Conservation (phyloP, 2,888 invertebrate genomes). For the Cosmopolites sordidus region DNA sequence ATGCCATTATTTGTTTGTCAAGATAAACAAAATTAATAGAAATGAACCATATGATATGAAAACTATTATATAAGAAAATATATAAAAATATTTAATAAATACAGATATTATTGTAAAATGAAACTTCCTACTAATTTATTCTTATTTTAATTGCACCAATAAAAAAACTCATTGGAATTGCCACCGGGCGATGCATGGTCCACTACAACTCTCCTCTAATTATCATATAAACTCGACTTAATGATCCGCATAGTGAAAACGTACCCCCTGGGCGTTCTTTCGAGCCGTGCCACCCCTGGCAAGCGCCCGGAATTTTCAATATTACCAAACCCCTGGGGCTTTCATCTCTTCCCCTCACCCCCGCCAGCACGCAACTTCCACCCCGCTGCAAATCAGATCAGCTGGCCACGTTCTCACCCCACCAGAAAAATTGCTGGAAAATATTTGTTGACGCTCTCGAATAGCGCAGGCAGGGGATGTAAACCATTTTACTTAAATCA, state of each 20-base stretch:
- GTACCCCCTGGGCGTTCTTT: neutral
- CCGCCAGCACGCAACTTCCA: neutral
- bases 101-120: too few relatives aligned
- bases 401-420: conserved; percentile 6
- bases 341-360: neutral
- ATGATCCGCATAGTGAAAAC: neutral
- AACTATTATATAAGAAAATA: too few relatives aligned
- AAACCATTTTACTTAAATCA: too few relatives aligned
- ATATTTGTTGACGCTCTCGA: neutral
- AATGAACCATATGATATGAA: too few relatives aligned
- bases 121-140: too few relatives aligned
- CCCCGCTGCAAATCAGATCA: conserved; percentile 6
- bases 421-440: conserved; percentile 3
- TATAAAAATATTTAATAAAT: too few relatives aligned
- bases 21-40: too few relatives aligned
- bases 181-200: too few relatives aligned
- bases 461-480: too few relatives aligned
- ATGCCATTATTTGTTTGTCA: too few relatives aligned
- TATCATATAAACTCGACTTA: neutral
- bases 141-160: too few relatives aligned
- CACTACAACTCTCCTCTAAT: neutral
- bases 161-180: too few relatives aligned
- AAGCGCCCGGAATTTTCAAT: neutral
- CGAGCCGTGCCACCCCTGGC: neutral
- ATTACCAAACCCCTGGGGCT: neutral